A percentile compares a stretch with the other conserved stretches of the same genome.
Evolutionary conservation across 2,797 vertebrate genomes (phyloP).

Genomic region (Ispidina lecontei): DNA sequence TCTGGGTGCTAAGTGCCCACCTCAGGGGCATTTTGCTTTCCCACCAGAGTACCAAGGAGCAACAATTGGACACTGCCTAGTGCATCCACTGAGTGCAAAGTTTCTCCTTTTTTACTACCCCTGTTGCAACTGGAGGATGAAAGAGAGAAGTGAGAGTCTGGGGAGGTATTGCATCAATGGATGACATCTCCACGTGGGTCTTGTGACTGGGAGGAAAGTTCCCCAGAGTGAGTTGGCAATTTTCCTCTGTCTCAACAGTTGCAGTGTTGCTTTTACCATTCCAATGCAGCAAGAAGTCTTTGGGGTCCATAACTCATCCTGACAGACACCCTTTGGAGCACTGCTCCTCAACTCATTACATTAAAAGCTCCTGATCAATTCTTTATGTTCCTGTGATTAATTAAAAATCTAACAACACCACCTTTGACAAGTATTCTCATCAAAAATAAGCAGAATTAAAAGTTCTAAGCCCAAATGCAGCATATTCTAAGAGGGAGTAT

Average conservation of each 20-base stretch:
- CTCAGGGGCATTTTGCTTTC: background rate
- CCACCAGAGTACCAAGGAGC: background rate
- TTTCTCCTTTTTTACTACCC: background rate
- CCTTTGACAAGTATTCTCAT: background rate
- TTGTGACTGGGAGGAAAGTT: conserved; percentile 38
- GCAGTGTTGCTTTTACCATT: background rate
- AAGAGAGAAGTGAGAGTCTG: background rate
- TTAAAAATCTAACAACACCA: background rate
- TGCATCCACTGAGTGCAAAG: background rate
- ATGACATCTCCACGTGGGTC: background rate
- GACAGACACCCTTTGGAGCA: background rate
- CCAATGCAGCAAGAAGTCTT: background rate
- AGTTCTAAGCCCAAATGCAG: background rate
- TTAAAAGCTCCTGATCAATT: background rate
- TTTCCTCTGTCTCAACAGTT: background rate
- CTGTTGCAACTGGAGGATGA: accelerated
- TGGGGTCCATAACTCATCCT: background rate
- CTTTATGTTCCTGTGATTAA: background rate
- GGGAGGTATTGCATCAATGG: background rate
- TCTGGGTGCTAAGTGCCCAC: background rate
- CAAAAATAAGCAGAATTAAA: background rate
- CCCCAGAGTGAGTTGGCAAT: background rate
- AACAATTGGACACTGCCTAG: background rate
- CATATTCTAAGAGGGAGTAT: background rate
- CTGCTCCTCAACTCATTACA: background rate